Base-by-base conservation (phyloP, 2,888 invertebrate species). In the Athalia cordata region DNA sequence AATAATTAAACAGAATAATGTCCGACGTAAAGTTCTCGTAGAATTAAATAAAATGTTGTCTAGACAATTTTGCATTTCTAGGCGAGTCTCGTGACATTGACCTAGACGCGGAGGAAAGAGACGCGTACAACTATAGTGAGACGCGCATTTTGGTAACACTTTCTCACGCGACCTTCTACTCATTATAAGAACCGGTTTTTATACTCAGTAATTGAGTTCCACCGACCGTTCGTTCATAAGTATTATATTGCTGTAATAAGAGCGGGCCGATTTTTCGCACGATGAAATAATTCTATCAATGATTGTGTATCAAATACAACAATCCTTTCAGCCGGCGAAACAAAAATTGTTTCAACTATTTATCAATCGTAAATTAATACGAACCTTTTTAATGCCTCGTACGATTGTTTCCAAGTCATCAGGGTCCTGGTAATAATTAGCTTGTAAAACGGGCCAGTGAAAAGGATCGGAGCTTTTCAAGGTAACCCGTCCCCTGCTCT, bases 381-480 rank as follows among this genome's bases (percentile, higher is more conserved):
- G 47, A 72, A 95, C 96, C 92, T 94, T 91, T 86, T 94, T 93
- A 55, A 95, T 92, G 61, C 96, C 96, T 87, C 95, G 94, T 9
- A 95, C 92, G 90, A 97, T 92, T 5, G 94, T 93, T 29, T 91
- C 90, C n/a, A 96, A 85, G 87, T 98, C 98, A 49, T 93, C 92
- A 4, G 93, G 92, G 84, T 95, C 90, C 77, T 93, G 91, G 87
- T 97, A 95, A 89, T 97, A 98, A 90, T 98, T 97, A 0, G 96
- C 94, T 70, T 96, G 92, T 85, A 98, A 94, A 77, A 93, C 90
- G 0, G 98, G 98, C 90, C 94, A 94, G 76, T 95, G 94, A 45
- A 93, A 91, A 0, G 97, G 96, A 91, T 96, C 94, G 0, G 91
- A 90, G 77, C 95, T 95, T 79, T 93, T 93, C 72, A 99, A 90